Evolutionary conservation across 1,140 invertebrate species (phyloP).

Genomic region (Macrobrachium nipponense): DNA sequence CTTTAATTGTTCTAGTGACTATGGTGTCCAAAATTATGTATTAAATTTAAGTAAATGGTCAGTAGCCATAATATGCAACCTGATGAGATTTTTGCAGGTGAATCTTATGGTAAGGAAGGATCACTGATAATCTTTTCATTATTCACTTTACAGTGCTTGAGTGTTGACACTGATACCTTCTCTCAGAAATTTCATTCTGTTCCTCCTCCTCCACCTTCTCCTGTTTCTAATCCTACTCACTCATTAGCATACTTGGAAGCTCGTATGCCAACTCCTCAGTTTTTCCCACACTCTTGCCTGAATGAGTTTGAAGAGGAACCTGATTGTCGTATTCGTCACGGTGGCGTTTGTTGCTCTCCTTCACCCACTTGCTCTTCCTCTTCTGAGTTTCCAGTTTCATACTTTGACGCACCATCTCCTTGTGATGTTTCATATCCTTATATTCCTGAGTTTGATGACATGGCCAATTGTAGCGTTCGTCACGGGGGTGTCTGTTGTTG

Average conservation of each 20-base stretch:
- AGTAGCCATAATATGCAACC: not conserved
- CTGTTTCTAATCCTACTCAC: constrained; percentile 37
- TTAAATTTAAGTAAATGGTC: not conserved
- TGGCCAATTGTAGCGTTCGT: not conserved
- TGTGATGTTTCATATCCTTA: constrained; percentile 22
- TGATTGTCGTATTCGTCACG: not conserved
- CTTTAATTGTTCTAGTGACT: not conserved
- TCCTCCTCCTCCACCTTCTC: constrained; percentile 42
- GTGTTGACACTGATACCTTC: constrained; percentile 31
- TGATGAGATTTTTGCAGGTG: too few species aligned
- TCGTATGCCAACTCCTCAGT: constrained; percentile 42
- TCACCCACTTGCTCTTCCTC: not conserved
- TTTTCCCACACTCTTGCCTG: constrained; percentile 31
- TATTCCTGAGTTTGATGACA: constrained; percentile 31
- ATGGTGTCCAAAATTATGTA: not conserved
- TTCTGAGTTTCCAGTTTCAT: too few species aligned
- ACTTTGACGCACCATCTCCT: constrained; percentile 24
- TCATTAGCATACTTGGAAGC: constrained; percentile 28
- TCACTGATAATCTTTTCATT: constrained; percentile 27
- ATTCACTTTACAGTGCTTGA: constrained; percentile 50
- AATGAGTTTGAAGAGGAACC: constrained; percentile 24
- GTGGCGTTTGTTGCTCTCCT: constrained; percentile 7
- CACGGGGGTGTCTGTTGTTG: constrained; percentile 27
- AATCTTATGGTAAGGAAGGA: not conserved
- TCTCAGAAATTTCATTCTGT: constrained; percentile 23